These are phyloP conservation scores for Hemibagrus wyckioides DNA, from an alignment of 2,113 vertebrate genomes.

Conservation along the genomic window DNA sequence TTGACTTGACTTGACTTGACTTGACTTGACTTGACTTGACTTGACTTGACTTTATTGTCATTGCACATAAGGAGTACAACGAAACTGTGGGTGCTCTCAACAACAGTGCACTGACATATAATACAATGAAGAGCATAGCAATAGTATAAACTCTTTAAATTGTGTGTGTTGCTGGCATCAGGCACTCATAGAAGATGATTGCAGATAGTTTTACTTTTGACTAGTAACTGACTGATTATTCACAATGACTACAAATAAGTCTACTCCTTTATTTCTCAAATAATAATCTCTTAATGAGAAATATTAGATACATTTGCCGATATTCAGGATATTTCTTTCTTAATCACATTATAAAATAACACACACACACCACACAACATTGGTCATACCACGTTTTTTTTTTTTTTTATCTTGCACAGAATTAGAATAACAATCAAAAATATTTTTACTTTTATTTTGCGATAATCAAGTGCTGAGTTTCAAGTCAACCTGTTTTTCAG, in stretches of 20 bases:
- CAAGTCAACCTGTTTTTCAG: neutral
- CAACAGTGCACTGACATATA: no score
- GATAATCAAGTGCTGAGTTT: neutral
- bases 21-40: no score
- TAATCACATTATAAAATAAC: neutral
- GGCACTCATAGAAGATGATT: neutral
- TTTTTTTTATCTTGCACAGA: neutral
- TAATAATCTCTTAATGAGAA: neutral
- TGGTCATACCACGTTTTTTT: neutral
- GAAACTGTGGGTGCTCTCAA: no score
- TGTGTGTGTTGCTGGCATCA: neutral
- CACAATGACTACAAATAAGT: neutral
- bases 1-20: no score
- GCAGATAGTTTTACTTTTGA: neutral
- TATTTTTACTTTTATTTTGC: neutral
- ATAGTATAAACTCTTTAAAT: no score
- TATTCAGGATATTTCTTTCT: neutral
- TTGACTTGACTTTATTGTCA: no score
- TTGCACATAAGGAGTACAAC: no score
- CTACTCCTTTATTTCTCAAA: neutral
- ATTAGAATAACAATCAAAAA: neutral
- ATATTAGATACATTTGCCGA: neutral
- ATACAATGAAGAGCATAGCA: no score
- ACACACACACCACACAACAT: neutral
- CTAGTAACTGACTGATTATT: neutral